Conservation (phyloP, 2,888 invertebrate genomes). For the Molorchus minor region DNA sequence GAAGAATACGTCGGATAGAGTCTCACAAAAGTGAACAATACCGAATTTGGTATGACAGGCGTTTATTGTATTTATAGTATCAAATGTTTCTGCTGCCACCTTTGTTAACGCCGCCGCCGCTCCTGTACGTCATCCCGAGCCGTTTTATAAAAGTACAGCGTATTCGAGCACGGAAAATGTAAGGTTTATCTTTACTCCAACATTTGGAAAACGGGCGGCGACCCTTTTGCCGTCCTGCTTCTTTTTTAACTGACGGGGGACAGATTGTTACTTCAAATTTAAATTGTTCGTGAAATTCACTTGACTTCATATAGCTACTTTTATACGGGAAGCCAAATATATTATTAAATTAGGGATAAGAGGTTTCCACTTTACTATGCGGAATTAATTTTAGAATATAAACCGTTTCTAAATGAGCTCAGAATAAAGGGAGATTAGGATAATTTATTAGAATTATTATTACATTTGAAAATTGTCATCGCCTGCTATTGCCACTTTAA, state of each 20-base stretch:
- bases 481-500: too few species aligned
- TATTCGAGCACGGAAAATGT: conserved; percentile 34
- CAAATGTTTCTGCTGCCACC: too few species aligned
- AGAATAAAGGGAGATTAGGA: conserved; percentile 7
- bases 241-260: conserved; percentile 31
- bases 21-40: too few species aligned
- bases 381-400: conserved; percentile 35
- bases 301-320: conserved; percentile 39
- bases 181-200: conserved; percentile 31
- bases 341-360: conserved; percentile 43
- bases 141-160: conserved; percentile 28
- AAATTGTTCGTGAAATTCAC: conserved; percentile 48
- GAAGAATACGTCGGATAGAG: too few species aligned
- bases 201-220: conserved; percentile 33
- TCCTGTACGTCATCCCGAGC: conserved; percentile 5
- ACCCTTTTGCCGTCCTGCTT: conserved; percentile 29
- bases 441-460: conserved; percentile 19
- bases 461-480: conserved; percentile 28
- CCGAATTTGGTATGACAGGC: too few species aligned
- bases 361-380: conserved; percentile 30
- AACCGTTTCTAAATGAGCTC: conserved; percentile 12
- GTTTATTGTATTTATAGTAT: too few species aligned
- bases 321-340: conserved; percentile 39
- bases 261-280: conserved; percentile 43
- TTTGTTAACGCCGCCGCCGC: conserved; percentile 3